Base-by-base conservation (phyloP, 2,113 vertebrate genomes). In the Centropristis striata region DNA sequence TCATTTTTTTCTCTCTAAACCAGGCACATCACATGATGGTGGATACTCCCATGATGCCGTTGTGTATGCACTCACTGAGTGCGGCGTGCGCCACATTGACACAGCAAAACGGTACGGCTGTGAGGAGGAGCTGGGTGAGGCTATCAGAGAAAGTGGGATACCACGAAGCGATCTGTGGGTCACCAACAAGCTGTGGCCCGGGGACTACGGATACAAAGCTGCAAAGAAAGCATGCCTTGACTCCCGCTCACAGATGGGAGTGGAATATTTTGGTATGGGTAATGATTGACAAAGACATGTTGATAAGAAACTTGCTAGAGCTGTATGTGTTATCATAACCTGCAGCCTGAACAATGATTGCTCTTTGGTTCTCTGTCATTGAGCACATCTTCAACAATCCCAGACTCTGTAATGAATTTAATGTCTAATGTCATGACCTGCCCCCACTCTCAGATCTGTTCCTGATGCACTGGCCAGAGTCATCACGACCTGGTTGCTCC, bases 121-220 rank as follows among this genome's bases (percentile, higher is more conserved):
- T 72, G 95, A 97, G 67, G 81, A 85, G 32, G 53, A 95, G 8
- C 91, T 96, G 51, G 93, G 88, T 0, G 79, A 91, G 74, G 91
- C 94, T 14, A 86, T 97, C 27, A 25, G 20, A 57, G 94, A 96
- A 25, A 96, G 96, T 11, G 88, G 76, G 3, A 63, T 96, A 39
- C 88, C 90, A 16, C 63, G 86, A 20, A 88, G 94, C 46, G 84
- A 94, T 7, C 88, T 96, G 47, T 97, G 96, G 96, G 78, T 97
- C 90, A 96, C 96, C 3, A 96, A 93, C 71, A 96, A 97, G 60
- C 91, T 96, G 37, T 97, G 96, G 94, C 93, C 88, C 0, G 75
- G 46, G 7, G 94, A 96, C 85, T 96, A 94, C 10, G 95, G 95
- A 73, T 95, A 95, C 86, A 81, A 88, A 36, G 90, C 73, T 20